Percentiles rank a stretch among this genome's conserved stretches.
Conservation (phyloP, 1,140 invertebrate genomes). For the Sitophilus oryzae region DNA sequence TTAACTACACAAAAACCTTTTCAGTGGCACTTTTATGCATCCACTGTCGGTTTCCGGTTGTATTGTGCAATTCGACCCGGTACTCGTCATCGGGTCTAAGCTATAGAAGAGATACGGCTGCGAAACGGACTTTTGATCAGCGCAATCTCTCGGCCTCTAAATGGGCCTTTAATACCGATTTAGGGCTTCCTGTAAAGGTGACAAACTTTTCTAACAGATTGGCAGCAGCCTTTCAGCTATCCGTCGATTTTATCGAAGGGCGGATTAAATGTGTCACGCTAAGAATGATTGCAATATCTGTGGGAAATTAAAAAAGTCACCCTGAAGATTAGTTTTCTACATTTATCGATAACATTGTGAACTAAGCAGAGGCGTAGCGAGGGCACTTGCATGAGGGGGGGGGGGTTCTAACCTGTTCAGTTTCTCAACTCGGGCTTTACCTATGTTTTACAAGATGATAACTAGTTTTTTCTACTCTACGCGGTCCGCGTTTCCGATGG, state of each 20-base stretch:
- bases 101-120: not conserved
- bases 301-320: too few relatives aligned
- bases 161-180: slow-evolving; percentile 17
- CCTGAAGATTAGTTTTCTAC: too few relatives aligned
- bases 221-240: not conserved
- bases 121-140: slow-evolving; percentile 6
- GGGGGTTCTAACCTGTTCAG: too few relatives aligned
- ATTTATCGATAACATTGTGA: too few relatives aligned
- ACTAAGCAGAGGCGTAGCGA: too few relatives aligned
- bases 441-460: too few relatives aligned
- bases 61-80: slow-evolving; percentile 7
- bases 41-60: slow-evolving; percentile 15
- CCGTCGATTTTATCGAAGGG: slow-evolving; percentile 9
- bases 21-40: slow-evolving; percentile 1
- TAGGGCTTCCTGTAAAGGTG: slow-evolving; percentile 19
- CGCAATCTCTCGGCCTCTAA: slow-evolving; percentile 7
- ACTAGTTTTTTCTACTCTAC: too few relatives aligned
- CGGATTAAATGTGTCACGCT: slow-evolving; percentile 15
- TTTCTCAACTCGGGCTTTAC: too few relatives aligned
- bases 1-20: not conserved
- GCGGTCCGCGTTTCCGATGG: too few relatives aligned
- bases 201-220: slow-evolving; percentile 17
- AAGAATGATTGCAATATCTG: slow-evolving; percentile 14
- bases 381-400: too few relatives aligned
- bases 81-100: slow-evolving; percentile 10